Percentiles rank a stretch among this genome's conserved stretches.
phyloP scores from a whole-genome alignment of 2,888 invertebrate species.

The Opisthograptis luteolata region DNA sequence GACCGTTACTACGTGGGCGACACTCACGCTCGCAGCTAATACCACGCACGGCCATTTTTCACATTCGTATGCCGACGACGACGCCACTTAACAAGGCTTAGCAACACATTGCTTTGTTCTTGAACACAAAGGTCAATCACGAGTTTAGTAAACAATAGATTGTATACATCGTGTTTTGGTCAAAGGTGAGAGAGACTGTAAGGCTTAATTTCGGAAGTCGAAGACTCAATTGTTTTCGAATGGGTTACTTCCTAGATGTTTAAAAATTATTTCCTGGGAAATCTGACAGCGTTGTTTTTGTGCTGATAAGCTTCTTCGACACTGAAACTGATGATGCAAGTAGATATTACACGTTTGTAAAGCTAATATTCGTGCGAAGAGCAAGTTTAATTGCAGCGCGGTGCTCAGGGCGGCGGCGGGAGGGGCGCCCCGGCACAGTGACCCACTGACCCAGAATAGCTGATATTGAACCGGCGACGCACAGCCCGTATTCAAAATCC shows the following conservation, averaged over 20 bases:
- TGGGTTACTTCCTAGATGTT: slow-evolving; percentile 15
- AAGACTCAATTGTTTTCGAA: slow-evolving; percentile 23
- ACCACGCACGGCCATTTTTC: slow-evolving; percentile 45
- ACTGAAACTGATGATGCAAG: slow-evolving; percentile 35
- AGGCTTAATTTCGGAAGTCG: slow-evolving; percentile 38
- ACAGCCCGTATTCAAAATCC: slow-evolving; percentile 74
- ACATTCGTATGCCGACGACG: slow-evolving; percentile 47
- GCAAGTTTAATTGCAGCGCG: slow-evolving; percentile 63
- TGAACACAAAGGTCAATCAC: slow-evolving; percentile 55
- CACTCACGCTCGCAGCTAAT: slow-evolving; percentile 54
- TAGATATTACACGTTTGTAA: slow-evolving; percentile 33
- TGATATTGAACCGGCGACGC: slow-evolving; percentile 82
- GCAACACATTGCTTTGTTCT: slow-evolving; percentile 45
- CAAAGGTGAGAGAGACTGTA: slow-evolving; percentile 45
- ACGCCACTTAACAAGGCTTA: slow-evolving; percentile 32
- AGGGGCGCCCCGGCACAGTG: slow-evolving; percentile 67
- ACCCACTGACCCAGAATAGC: slow-evolving; percentile 82
- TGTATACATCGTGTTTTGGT: slow-evolving; percentile 33
- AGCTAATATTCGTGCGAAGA: slow-evolving; percentile 59
- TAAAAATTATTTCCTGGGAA: slow-evolving; percentile 7
- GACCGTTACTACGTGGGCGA: slow-evolving; percentile 73
- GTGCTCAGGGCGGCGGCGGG: slow-evolving; percentile 45
- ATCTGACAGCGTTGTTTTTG: slow-evolving; percentile 23
- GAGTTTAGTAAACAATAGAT: slow-evolving; percentile 45
- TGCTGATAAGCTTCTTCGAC: slow-evolving; percentile 16